Base-by-base conservation (phyloP, 2,888 invertebrate genomes). In the Cheilosia scutellata region DNA sequence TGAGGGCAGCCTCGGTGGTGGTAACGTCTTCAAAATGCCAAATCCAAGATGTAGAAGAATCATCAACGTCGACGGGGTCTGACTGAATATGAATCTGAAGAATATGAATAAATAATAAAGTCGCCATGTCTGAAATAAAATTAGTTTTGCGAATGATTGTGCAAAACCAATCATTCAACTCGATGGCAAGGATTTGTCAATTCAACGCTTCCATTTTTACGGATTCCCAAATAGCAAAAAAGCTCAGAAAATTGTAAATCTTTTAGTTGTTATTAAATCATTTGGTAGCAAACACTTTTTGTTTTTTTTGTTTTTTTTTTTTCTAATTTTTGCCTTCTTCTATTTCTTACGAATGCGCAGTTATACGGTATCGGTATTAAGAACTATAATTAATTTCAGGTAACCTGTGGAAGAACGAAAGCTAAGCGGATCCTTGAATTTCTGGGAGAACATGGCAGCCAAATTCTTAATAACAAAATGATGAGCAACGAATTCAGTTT, bases 111-210 rank as follows among this genome's bases (percentile, higher is more conserved):
- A 9, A 57, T 7, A 7, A 33, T 11, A 20, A n/a, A 5, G 47
- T 20, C 5, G 47, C 47, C 5, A 42, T 11, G 5, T n/a, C 42
- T 1, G 33, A 33, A 7, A 33, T 33, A 7, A 55, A 55, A 29
- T 55, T 57, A 37, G 37, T 57, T 57, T 57, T 57, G 37, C 57
- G 47, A 2, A 47, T 47, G 47, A 20, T 47, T 5, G 6, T 47
- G 16, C 47, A 47, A 47, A 47, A 58, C 25, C 37, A 40, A 33
- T 58, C 58, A 2, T 58, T 58, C 0, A 58, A 58, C 11, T 58
- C 40, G 2, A 40, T 58, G 37, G 5, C 25, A 7, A 40, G n/a
- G 20, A 40, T 25, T 7, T n/a, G 11, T 0, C 11, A 58, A 25
- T 58, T 40, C 13, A 55, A 55, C 16, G 55, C 55, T n/a, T 31